Percentiles rank a stretch among this genome's conserved stretches.
Conservation (phyloP, 2,113 vertebrate genomes). For the Crypturellus undulatus region DNA sequence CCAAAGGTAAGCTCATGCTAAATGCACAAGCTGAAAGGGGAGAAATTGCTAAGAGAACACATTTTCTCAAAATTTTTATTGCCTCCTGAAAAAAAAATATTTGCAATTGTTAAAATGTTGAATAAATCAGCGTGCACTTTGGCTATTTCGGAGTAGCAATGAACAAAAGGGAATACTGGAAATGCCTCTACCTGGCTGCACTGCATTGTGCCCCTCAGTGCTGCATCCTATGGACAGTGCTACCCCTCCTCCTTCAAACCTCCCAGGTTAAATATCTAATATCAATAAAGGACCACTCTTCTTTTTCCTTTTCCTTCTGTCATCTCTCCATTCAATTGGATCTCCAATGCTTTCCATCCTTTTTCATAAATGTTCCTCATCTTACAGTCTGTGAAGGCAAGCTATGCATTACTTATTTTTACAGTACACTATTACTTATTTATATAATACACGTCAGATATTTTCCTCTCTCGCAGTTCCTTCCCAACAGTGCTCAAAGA, state of each 20-base stretch:
- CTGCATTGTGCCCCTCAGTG: not conserved
- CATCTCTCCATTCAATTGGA: too few species aligned
- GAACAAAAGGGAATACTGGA: not conserved
- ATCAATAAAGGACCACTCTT: not conserved
- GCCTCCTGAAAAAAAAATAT: not conserved
- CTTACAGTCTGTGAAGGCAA: rapidly evolving
- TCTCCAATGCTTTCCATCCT: not conserved
- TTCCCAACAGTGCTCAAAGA: not conserved
- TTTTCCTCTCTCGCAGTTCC: not conserved
- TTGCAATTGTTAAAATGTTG: not conserved
- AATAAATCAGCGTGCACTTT: not conserved
- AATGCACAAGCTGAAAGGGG: not conserved
- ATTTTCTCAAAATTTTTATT: not conserved
- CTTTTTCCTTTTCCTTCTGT: not conserved
- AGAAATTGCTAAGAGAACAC: not conserved
- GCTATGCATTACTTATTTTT: not conserved
- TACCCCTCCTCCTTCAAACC: not conserved
- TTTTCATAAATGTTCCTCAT: not conserved
- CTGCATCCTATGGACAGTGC: too few species aligned
- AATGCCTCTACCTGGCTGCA: too few species aligned
- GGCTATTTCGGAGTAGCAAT: not conserved
- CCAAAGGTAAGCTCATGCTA: not conserved
- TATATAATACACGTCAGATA: not conserved
- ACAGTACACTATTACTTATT: not conserved
- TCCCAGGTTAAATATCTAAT: not conserved